Evolutionary conservation across 37 sponge, comb jelly and placozoan species (phyloP).

Genomic region (Mnemiopsis leidyi): DNA sequence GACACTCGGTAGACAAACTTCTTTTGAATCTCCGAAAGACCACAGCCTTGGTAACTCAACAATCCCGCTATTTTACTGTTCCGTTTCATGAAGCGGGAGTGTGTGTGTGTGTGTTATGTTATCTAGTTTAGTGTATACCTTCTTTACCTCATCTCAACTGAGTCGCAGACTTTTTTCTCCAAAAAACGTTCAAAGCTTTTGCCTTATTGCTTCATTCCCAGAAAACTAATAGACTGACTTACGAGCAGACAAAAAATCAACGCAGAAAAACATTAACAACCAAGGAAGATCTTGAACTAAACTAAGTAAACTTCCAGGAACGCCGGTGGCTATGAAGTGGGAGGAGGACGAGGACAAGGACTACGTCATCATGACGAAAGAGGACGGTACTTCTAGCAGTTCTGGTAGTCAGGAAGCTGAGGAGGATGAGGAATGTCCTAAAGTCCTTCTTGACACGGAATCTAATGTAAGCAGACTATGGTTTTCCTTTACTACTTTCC

Average conservation of each 20-base stretch:
- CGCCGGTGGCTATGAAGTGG: conserved; percentile 35
- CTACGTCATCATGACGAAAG: conserved; percentile 21
- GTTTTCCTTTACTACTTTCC: no score
- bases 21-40: neutral
- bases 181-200: neutral
- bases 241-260: neutral
- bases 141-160: no score
- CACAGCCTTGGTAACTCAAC: conserved; percentile 1
- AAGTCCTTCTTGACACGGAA: neutral
- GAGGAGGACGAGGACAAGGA: conserved; percentile 49
- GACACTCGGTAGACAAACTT: neutral
- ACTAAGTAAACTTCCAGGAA: neutral
- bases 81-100: no score
- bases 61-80: no score
- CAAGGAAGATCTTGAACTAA: neutral
- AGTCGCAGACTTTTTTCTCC: neutral
- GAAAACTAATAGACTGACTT: neutral
- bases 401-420: neutral
- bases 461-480: conserved; percentile 21
- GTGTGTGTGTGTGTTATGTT: no score
- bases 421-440: neutral
- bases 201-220: neutral
- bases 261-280: no score
- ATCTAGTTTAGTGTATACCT: no score
- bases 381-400: neutral